Conservation (phyloP, 2,888 invertebrate species). For the Lasioglossum vierecki region DNA sequence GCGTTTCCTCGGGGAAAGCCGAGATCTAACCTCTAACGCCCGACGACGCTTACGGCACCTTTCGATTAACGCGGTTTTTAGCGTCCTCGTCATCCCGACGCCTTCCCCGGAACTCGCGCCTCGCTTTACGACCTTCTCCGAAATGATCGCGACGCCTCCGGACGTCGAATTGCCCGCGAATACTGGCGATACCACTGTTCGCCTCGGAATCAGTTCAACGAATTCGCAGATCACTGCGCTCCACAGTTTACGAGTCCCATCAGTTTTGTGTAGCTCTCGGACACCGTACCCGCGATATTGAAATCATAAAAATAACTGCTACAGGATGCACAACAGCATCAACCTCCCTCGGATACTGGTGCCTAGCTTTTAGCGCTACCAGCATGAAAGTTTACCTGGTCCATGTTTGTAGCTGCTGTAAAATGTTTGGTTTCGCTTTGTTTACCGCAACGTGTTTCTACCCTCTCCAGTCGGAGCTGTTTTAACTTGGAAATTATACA, state of each 20-base stretch:
- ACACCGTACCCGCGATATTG: background rate
- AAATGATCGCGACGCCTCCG: background rate
- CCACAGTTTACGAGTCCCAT: background rate
- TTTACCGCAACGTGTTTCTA: no score
- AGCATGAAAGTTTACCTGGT: background rate
- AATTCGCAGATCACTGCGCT: background rate
- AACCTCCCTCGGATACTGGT: background rate
- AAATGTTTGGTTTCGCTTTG: background rate
- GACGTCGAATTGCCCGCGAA: background rate
- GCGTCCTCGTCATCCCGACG: background rate
- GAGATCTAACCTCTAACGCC: background rate
- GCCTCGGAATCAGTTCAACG: background rate
- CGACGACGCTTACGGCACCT: background rate
- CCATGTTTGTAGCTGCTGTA: background rate
- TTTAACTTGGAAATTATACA: no score
- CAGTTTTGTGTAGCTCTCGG: background rate
- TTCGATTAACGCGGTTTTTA: slow-evolving; percentile 37
- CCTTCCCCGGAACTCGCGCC: background rate
- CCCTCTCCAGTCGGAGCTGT: no score
- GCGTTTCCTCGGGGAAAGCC: slow-evolving; percentile 17
- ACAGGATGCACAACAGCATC: background rate
- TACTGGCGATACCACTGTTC: background rate
- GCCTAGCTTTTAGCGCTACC: background rate
- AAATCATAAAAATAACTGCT: background rate
- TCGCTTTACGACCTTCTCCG: background rate